phyloP scores from a whole-genome alignment of 2,113 vertebrate genomes.

The Myiagra hebetior region DNA sequence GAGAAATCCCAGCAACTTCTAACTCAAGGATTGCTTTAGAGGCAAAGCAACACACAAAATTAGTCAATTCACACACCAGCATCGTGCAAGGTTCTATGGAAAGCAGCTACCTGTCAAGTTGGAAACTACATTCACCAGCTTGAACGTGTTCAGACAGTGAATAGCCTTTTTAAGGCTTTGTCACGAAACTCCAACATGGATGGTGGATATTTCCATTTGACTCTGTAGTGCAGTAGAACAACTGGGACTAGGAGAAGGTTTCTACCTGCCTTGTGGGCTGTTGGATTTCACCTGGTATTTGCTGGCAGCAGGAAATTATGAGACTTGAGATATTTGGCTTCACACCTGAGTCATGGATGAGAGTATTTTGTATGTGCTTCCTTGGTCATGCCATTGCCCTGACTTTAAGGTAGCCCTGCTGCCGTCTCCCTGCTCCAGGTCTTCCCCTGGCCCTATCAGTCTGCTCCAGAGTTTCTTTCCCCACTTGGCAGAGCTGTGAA shows the following conservation, averaged over 20 bases:
- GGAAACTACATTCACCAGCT: background rate
- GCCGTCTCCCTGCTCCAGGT: background rate
- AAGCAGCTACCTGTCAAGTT: background rate
- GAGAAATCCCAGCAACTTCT: background rate
- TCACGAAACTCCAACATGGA: background rate
- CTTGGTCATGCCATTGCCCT: background rate
- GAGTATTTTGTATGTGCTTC: background rate
- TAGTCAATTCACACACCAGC: background rate
- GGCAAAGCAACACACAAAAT: background rate
- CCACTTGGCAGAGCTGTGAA: background rate
- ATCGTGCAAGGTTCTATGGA: background rate
- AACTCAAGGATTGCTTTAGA: background rate
- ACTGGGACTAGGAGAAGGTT: background rate
- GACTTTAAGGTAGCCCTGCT: background rate
- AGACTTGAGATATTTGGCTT: background rate
- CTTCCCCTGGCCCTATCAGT: background rate
- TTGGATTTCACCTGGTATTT: background rate
- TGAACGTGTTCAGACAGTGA: background rate
- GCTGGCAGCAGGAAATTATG: background rate
- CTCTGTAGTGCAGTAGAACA: background rate
- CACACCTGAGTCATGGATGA: background rate
- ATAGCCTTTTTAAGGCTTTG: background rate
- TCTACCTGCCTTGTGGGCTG: background rate
- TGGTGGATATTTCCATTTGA: background rate
- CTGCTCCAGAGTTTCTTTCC: background rate